Base-by-base conservation (phyloP, 1,140 invertebrate species). In the Babylonia areolata region DNA sequence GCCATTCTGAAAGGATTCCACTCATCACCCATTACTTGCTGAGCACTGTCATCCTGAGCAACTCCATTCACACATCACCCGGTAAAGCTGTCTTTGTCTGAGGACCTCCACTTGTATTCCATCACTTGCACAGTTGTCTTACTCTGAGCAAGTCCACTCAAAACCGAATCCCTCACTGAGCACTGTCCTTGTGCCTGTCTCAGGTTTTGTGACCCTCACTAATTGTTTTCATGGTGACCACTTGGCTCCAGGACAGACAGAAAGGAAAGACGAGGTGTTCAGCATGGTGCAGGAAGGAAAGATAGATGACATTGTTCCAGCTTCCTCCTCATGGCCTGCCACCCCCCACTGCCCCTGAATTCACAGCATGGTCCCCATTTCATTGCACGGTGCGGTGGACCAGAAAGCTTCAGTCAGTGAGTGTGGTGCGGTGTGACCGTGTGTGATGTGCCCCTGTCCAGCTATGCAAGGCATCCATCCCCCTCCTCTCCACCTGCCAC, bases 401-500 rank as follows among this genome's bases (percentile, higher is more conserved):
- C 35, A 37, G 9, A 35, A 35, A n/a, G n/a, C n/a, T n/a, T n/a
- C n/a, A n/a, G n/a, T n/a, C n/a, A n/a, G 12, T 73, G 31, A 33
- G 6, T 33, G 35, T 20, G 71, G 31, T 73, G 31, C 35, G 31
- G 20, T 33, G 31, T 40, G 75, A 77, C 23, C 20, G 15, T 23
- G n/a, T n/a, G n/a, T n/a, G n/a, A n/a, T n/a, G 37, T 77, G 37
- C 75, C 37, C 33, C 75, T 40, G 33, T 77, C 75, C 35, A 77
- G 33, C 75, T 77, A 77, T 77, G 75, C 75, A 77, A 77, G 75
- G 75, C 37, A 9, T 77, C 75, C 28, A 3, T 15, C 28, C 20
- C 71, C 71, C 71, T 20, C n/a, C 37, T 31, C 17, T 9, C 37
- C 40, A 28, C 75, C 35, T 40, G 71, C 71, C n/a, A 31, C 71